These are phyloP conservation scores for Chrysodeixis includens DNA, from an alignment of 2,888 invertebrate genomes.

Conservation along the genomic window DNA sequence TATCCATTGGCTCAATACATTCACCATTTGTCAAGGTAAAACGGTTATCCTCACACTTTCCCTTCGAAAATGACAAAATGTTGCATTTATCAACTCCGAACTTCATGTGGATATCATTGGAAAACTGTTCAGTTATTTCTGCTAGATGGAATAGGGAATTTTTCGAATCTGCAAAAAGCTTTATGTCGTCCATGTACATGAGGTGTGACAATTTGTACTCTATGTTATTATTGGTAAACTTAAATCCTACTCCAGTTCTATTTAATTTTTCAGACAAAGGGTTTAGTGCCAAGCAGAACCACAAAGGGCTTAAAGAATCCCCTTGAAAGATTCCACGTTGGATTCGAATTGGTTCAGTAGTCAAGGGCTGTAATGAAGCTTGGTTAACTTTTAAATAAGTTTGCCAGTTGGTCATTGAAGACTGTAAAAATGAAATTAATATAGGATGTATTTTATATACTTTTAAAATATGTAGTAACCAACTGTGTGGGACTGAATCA, in stretches of 20 bases:
- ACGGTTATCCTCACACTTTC: background rate
- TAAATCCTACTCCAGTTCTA: background rate
- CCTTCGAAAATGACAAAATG: slow-evolving; percentile 9
- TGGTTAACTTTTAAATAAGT: too few relatives aligned
- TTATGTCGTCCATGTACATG: too few relatives aligned
- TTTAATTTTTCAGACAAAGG: background rate
- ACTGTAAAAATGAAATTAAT: too few relatives aligned
- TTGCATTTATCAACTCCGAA: slow-evolving; percentile 23
- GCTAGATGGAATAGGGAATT: slow-evolving; percentile 8
- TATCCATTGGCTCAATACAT: background rate
- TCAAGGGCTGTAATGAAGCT: too few relatives aligned
- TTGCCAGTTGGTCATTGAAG: too few relatives aligned
- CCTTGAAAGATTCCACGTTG: too few relatives aligned
- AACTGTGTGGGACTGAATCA: too few relatives aligned
- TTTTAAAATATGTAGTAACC: too few relatives aligned
- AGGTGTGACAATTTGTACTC: background rate
- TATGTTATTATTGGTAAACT: background rate
- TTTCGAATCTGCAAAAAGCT: too few relatives aligned
- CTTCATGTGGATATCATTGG: slow-evolving; percentile 13
- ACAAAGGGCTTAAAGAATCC: background rate
- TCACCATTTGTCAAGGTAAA: background rate
- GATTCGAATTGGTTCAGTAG: too few relatives aligned
- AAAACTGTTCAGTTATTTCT: slow-evolving; percentile 13
- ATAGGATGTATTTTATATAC: too few relatives aligned
- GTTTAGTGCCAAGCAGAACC: background rate